Percentiles rank a stretch among this genome's conserved stretches.
Conservation (phyloP, 2,797 vertebrate genomes). For the Cheirogaleus major region DNA sequence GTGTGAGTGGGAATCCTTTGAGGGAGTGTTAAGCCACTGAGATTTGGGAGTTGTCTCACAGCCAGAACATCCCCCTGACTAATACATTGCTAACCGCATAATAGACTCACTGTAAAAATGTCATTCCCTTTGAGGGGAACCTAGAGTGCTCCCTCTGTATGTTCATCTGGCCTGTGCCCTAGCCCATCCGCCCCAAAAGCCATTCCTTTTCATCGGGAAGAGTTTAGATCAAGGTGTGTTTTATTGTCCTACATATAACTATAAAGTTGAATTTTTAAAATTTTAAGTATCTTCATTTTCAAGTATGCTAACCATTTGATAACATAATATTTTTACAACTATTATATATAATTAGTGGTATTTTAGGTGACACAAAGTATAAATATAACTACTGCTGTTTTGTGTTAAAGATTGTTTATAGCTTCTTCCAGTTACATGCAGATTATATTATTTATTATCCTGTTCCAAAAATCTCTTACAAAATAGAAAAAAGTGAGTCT, state of each 20-base stretch:
- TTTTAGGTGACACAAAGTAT: neutral
- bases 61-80: neutral
- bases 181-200: neutral
- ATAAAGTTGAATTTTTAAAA: slow-evolving; percentile 5
- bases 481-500: neutral
- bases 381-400: slow-evolving; percentile 1
- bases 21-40: neutral
- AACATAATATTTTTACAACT: slow-evolving; percentile 11
- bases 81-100: neutral
- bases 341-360: slow-evolving; percentile 28
- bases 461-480: neutral
- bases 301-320: neutral
- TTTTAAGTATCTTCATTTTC: neutral
- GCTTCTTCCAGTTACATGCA: slow-evolving; percentile 8
- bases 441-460: neutral
- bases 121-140: neutral
- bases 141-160: neutral
- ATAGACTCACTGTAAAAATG: neutral
- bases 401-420: slow-evolving; percentile 18
- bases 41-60: neutral
- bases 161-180: neutral
- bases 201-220: neutral
- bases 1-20: neutral
- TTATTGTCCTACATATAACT: neutral
- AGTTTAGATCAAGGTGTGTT: neutral